Evolutionary conservation across 2,113 vertebrate species (phyloP).

Genomic region (Dendrocopos noguchii): DNA sequence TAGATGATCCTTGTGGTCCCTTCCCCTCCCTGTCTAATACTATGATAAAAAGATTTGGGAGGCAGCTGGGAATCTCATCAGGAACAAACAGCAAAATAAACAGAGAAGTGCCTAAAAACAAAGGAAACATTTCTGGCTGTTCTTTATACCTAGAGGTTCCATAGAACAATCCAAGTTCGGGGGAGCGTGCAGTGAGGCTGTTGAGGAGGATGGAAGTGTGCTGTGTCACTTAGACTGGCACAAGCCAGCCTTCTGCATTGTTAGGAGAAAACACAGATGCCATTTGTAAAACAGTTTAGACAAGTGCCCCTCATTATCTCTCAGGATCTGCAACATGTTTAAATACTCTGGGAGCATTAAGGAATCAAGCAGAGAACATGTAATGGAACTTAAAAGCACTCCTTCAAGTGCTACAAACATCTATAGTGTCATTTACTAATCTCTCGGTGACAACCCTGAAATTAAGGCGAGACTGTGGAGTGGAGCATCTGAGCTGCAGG

Average conservation of each 20-base stretch:
- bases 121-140: not conserved
- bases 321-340: constrained; percentile 28
- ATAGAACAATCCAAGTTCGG: not conserved
- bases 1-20: too few species aligned
- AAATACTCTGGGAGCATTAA: constrained; percentile 14
- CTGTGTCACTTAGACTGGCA: not conserved
- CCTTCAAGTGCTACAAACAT: not conserved
- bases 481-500: not conserved
- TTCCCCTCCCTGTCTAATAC: too few species aligned
- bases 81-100: not conserved
- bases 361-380: not conserved
- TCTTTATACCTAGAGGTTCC: not conserved
- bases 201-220: not conserved
- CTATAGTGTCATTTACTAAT: not conserved
- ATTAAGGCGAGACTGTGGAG: not conserved
- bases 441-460: not conserved
- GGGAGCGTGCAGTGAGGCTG: not conserved
- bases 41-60: too few species aligned
- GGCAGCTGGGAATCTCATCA: not conserved
- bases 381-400: not conserved
- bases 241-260: not conserved
- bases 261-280: constrained; percentile 16
- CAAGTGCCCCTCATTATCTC: constrained; percentile 27
- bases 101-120: not conserved
- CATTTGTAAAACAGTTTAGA: constrained; percentile 2